Conservation (phyloP, 2,113 vertebrate species). For the Nematolebias whitei region DNA sequence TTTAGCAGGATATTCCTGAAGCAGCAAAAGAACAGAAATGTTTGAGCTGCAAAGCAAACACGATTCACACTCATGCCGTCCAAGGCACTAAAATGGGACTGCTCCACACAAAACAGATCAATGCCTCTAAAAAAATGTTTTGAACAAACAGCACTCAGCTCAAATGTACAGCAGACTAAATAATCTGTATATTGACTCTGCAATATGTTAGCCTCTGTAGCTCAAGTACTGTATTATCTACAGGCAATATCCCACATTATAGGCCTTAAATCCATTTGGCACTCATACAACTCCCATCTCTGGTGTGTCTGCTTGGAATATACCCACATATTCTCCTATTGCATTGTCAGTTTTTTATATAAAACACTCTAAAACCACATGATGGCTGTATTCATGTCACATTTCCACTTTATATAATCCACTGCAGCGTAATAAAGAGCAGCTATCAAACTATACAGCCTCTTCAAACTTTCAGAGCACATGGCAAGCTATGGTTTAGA, state of each 20-base stretch:
- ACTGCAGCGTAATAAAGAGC: constrained; percentile 33
- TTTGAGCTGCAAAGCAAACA: constrained; percentile 63
- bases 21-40: constrained; percentile 48
- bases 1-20: constrained; percentile 60
- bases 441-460: constrained; percentile 34
- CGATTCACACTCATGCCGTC: constrained; percentile 45
- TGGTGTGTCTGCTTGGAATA: constrained; percentile 8
- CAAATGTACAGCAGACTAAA: constrained; percentile 42
- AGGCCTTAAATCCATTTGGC: constrained; percentile 5
- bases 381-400: constrained; percentile 5
- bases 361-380: constrained; percentile 25
- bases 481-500: constrained; percentile 24
- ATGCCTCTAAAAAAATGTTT: constrained; percentile 36
- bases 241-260: constrained; percentile 3
- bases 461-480: constrained; percentile 38
- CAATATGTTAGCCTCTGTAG: constrained; percentile 11
- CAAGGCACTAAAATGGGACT: constrained; percentile 35
- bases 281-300: neutral
- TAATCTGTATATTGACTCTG: constrained; percentile 24
- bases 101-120: constrained; percentile 35
- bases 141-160: constrained; percentile 42
- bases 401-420: constrained; percentile 26
- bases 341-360: constrained; percentile 20
- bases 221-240: constrained; percentile 22
- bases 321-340: constrained; percentile 14